Conservation (phyloP, 2,113 vertebrate genomes). For the Rhadina sibilatrix region DNA sequence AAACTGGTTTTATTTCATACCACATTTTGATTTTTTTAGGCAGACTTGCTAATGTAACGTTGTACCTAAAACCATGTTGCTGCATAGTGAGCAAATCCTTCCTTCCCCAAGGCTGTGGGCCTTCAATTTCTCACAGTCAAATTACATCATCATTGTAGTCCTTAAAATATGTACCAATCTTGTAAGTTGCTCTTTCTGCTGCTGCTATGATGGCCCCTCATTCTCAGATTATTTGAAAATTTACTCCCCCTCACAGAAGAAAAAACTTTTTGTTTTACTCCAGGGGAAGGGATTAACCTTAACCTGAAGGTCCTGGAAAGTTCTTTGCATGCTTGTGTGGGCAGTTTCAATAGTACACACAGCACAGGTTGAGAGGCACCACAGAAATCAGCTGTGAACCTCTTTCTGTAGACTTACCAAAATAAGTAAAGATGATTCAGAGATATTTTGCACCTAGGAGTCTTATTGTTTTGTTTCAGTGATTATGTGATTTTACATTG, state of each 20-base stretch:
- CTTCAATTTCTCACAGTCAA: background rate
- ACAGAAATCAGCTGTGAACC: background rate
- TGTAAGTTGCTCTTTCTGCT: background rate
- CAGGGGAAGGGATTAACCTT: background rate
- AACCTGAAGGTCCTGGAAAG: background rate
- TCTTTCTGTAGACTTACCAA: background rate
- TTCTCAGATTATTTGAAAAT: background rate
- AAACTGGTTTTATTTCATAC: background rate
- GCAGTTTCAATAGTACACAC: background rate
- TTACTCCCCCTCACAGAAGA: background rate
- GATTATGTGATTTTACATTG: background rate
- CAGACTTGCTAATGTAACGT: background rate
- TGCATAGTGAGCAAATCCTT: background rate
- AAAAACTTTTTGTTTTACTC: background rate
- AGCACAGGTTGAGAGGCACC: background rate
- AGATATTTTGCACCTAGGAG: background rate
- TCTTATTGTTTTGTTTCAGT: background rate
- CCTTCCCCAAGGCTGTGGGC: background rate
- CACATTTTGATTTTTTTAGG: background rate
- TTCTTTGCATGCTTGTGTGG: background rate
- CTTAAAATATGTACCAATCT: background rate
- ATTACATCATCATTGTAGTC: background rate
- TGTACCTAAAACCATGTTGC: background rate
- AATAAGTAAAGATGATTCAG: background rate
- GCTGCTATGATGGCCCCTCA: background rate